Evolutionary conservation across 1,140 invertebrate genomes (phyloP), one percentile per base, ranked within the genome.

Genomic region (Halotydeus destructor): DNA sequence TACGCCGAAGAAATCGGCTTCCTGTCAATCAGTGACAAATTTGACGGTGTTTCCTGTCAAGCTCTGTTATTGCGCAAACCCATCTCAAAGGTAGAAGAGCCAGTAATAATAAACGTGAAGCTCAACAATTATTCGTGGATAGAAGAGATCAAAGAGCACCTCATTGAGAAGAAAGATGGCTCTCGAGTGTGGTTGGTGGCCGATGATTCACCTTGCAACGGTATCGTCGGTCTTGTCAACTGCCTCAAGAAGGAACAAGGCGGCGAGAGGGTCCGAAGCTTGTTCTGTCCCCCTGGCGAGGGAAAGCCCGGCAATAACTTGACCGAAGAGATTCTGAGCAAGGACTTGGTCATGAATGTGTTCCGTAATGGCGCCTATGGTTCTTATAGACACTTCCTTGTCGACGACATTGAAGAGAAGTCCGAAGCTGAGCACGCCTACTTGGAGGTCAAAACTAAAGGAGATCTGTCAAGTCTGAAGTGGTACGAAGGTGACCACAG

Each of bases 401-500:
- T 19, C 16, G 33, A 43, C 11, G 25, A 28, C 21, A 24, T 18
- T 3, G 41, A 38, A 26, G 6, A 27, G 18, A 22, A 8, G 18
- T 26, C 41, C n/a, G 38, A 41, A 19, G 54, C 81, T 22, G 74
- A 82, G 51, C 78, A 93, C 60, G 86, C 88, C 11, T 93, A 85
- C 55, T 75, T 96, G 8, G 94, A 96, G 59, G 75, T 84, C 3
- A 54, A 86, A 33, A 74, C 71, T 2, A 69, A 83, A 50, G 51
- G 85, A 46, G 89, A 96, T 60, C 65, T 97, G 26, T 75, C 83
- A 1, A 89, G 82, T 54, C 64, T 97, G 14, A 71, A 71, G 44
- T 97, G 89, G 89, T 78, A 94, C 47, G 82, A 94, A 64, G 77
- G 77, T 37, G 75, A 33, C 31, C 35, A 62, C 40, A 56, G 49